Conservation (phyloP, 2,888 invertebrate species). For the Microctonus hyperodae region DNA sequence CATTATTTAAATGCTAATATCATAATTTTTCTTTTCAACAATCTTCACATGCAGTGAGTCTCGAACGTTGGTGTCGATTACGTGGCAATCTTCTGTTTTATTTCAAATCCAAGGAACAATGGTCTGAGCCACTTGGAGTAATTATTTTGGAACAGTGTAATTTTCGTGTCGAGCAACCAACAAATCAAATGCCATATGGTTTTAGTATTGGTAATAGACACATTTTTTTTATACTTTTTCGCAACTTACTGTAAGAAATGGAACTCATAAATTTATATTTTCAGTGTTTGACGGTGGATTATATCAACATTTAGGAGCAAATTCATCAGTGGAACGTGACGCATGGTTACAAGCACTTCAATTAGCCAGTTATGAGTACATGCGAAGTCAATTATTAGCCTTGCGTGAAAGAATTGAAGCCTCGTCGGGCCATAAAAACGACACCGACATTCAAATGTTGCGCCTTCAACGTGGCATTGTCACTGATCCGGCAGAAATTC, state of each 20-base stretch:
- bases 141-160: slow-evolving; percentile 89
- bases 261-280: too few relatives aligned
- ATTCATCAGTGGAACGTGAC: slow-evolving; percentile 80
- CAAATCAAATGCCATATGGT: slow-evolving; percentile 78
- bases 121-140: slow-evolving; percentile 87
- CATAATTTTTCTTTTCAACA: slow-evolving; percentile 39
- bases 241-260: too few relatives aligned
- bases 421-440: slow-evolving; percentile 69
- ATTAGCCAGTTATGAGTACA: slow-evolving; percentile 82
- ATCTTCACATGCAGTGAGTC: slow-evolving; percentile 67
- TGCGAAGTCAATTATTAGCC: slow-evolving; percentile 76
- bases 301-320: slow-evolving; percentile 81
- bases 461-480: slow-evolving; percentile 74
- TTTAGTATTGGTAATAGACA: slow-evolving; percentile 79
- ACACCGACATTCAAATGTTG: slow-evolving; percentile 75
- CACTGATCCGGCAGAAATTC: slow-evolving; percentile 84
- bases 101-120: slow-evolving; percentile 87
- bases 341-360: slow-evolving; percentile 87
- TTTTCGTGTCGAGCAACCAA: slow-evolving; percentile 72
- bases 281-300: slow-evolving; percentile 85
- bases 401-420: slow-evolving; percentile 72
- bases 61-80: slow-evolving; percentile 88
- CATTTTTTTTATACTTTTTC: neutral
- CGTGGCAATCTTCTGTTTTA: slow-evolving; percentile 94
- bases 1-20: neutral